Evolutionary conservation across 2,797 vertebrate genomes (phyloP).

Genomic region (Danionella dracula): DNA sequence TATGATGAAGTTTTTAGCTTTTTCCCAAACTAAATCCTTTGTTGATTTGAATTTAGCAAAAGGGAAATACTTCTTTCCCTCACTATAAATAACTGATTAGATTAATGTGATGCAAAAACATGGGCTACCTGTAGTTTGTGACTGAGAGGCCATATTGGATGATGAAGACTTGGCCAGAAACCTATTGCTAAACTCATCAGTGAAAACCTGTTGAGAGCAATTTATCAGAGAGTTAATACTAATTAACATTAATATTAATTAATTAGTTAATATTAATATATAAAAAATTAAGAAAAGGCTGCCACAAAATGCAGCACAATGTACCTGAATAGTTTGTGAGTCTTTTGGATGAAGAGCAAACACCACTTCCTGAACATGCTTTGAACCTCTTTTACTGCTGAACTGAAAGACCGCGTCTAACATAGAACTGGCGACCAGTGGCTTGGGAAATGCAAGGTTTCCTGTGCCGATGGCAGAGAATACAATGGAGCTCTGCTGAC

Average conservation of each 20-base stretch:
- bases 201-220: conserved; percentile 56
- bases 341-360: conserved; percentile 74
- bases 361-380: conserved; percentile 67
- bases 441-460: conserved; percentile 77
- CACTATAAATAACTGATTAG: too few species aligned
- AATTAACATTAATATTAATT: too few species aligned
- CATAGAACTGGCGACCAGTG: conserved; percentile 66
- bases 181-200: conserved; percentile 55
- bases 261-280: too few species aligned
- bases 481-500: conserved; percentile 67
- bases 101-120: too few species aligned
- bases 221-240: not conserved
- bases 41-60: too few species aligned
- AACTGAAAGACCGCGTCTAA: conserved; percentile 69
- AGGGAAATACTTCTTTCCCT: too few species aligned
- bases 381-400: conserved; percentile 57
- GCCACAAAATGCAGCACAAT: not conserved
- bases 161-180: conserved; percentile 36
- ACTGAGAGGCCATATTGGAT: conserved; percentile 8
- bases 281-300: not conserved
- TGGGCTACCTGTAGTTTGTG: conserved; percentile 44
- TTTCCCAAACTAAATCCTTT: too few species aligned
- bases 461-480: conserved; percentile 88
- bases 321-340: conserved; percentile 71
- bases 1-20: too few species aligned